Conservation (phyloP, 2,797 vertebrate species). For the Bucorvus abyssinicus region DNA sequence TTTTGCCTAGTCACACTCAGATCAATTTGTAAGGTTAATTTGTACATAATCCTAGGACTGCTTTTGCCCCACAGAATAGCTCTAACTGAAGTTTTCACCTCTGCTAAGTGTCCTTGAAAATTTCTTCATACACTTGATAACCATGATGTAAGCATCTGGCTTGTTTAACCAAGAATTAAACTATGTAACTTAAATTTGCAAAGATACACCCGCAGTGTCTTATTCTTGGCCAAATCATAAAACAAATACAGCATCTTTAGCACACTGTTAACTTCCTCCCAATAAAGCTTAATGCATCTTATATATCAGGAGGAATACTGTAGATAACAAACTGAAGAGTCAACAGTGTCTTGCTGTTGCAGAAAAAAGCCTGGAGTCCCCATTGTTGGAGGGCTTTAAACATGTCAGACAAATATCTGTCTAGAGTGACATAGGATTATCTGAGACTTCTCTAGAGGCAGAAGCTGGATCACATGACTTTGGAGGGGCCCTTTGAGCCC, state of each 20-base stretch:
- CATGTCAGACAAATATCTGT: not conserved
- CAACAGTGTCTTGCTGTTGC: not conserved
- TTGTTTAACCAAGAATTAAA: constrained; percentile 23
- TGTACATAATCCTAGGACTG: not conserved
- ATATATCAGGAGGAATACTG: not conserved
- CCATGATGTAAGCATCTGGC: not conserved
- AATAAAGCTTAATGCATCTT: not conserved
- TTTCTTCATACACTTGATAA: not conserved
- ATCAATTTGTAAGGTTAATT: not conserved
- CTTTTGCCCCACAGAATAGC: not conserved
- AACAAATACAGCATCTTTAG: not conserved
- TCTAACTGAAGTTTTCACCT: not conserved
- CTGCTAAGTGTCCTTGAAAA: not conserved
- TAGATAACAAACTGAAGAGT: not conserved
- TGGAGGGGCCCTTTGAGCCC: not conserved
- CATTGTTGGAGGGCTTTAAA: not conserved
- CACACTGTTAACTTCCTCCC: not conserved
- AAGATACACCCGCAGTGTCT: not conserved
- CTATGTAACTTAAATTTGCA: not conserved
- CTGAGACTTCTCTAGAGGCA: not conserved
- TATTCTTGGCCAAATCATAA: not conserved
- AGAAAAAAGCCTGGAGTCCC: not conserved
- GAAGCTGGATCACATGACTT: not conserved
- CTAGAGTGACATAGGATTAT: not conserved
- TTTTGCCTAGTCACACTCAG: not conserved